phyloP scores from a whole-genome alignment of 2,113 vertebrate species.

The Geococcyx californianus region DNA sequence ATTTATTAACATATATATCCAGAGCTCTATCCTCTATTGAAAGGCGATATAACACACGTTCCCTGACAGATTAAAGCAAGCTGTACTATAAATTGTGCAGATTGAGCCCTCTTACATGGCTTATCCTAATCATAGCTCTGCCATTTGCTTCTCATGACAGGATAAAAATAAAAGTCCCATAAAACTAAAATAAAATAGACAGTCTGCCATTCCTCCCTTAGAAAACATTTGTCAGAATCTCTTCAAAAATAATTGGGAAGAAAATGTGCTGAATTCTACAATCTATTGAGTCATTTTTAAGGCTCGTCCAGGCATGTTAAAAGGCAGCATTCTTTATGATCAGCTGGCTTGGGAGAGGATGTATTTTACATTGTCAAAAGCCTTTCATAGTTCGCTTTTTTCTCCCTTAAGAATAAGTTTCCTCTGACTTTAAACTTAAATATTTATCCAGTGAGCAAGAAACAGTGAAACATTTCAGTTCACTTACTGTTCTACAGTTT shows the following conservation, averaged over 20 bases:
- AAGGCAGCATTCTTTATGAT: slow-evolving; percentile 13
- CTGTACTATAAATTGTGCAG: slow-evolving; percentile 59
- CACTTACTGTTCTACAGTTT: not conserved
- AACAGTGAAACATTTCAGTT: not conserved
- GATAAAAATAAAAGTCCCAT: slow-evolving; percentile 73
- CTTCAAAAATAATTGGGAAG: slow-evolving; percentile 77
- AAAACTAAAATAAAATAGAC: slow-evolving; percentile 72
- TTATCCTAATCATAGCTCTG: slow-evolving; percentile 65
- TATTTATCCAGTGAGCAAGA: slow-evolving; percentile 39
- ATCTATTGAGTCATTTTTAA: slow-evolving; percentile 62
- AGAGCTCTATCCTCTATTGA: slow-evolving; percentile 36
- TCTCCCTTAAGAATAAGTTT: slow-evolving; percentile 23
- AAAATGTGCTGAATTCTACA: slow-evolving; percentile 66
- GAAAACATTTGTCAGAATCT: slow-evolving; percentile 70
- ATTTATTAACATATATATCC: slow-evolving; percentile 62
- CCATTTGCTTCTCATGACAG: slow-evolving; percentile 68
- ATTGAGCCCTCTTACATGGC: slow-evolving; percentile 44
- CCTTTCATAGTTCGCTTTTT: slow-evolving; percentile 17
- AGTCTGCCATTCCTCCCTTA: slow-evolving; percentile 63
- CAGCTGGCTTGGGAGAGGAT: not conserved
- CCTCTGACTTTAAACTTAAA: slow-evolving; percentile 40
- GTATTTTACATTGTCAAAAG: slow-evolving; percentile 27
- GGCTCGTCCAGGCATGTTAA: slow-evolving; percentile 34
- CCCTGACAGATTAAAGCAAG: slow-evolving; percentile 66
- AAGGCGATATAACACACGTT: slow-evolving; percentile 41